Evolutionary conservation across 1,140 invertebrate species (phyloP).

Genomic region (Augochlora pura): DNA sequence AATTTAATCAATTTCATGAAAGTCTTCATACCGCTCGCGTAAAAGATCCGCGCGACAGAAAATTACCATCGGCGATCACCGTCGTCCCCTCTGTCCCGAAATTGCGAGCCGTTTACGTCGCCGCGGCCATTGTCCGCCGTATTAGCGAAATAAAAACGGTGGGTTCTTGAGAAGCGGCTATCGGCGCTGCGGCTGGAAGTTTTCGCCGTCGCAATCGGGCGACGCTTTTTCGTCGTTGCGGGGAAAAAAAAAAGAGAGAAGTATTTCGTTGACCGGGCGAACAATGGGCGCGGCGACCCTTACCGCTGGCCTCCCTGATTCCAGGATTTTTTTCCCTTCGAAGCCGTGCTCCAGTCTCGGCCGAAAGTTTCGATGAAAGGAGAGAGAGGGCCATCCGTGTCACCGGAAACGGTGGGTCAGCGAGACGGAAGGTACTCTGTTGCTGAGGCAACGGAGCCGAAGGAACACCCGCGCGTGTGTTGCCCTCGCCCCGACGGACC

Average conservation of each 20-base stretch:
- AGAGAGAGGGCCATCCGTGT: constrained; percentile 66
- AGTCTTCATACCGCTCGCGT: no score
- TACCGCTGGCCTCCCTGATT: constrained; percentile 2
- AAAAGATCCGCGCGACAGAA: no score
- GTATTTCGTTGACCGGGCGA: constrained; percentile 30
- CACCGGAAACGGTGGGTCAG: constrained; percentile 71
- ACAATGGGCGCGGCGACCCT: constrained; percentile 55
- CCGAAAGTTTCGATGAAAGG: constrained; percentile 55
- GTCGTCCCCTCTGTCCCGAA: neutral
- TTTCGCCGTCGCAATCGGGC: neutral
- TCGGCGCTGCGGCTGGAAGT: neutral
- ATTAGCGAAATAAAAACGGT: neutral
- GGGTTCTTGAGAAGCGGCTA: neutral
- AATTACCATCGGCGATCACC: no score
- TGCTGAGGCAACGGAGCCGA: constrained; percentile 71
- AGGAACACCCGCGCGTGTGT: constrained; percentile 63
- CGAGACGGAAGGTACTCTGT: constrained; percentile 72
- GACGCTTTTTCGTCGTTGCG: constrained; percentile 14
- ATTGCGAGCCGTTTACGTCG: no score
- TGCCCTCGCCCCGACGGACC: constrained; percentile 22
- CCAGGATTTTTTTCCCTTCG: neutral
- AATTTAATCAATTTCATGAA: no score
- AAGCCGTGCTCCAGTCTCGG: constrained; percentile 40
- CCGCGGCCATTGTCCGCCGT: neutral
- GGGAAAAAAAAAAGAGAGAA: constrained; percentile 12